These are phyloP conservation scores for Spermophilus dauricus DNA, from an alignment of 2,113 vertebrate species.

Conservation along the genomic window DNA sequence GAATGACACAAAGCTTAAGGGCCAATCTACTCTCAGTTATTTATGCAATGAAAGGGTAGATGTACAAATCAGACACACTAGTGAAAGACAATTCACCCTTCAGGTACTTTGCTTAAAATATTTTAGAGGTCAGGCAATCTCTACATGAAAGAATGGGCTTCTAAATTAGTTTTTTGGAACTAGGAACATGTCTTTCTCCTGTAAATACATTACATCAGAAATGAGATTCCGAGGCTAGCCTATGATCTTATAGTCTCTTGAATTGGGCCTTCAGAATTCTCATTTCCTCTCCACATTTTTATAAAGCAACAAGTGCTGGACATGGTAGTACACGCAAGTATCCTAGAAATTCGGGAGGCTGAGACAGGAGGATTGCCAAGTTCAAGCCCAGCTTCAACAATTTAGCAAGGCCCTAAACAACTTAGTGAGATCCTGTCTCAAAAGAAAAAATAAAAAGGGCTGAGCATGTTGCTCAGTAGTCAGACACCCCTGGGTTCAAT, in stretches of 20 bases:
- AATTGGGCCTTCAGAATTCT: background rate
- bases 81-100: background rate
- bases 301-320: background rate
- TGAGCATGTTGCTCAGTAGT: too few species aligned
- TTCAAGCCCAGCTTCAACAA: too few species aligned
- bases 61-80: background rate
- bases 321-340: too few species aligned
- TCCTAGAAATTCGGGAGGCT: too few species aligned
- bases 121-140: background rate
- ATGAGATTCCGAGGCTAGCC: background rate
- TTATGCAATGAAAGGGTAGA: background rate
- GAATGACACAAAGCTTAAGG: background rate
- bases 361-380: too few species aligned
- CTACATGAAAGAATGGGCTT: background rate
- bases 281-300: background rate
- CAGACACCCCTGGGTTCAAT: too few species aligned
- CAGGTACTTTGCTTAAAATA: background rate
- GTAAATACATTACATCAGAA: background rate
- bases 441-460: too few species aligned
- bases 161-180: conserved; percentile 8
- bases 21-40: background rate
- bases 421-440: too few species aligned
- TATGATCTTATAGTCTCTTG: background rate
- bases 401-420: too few species aligned
- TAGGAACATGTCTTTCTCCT: background rate